These are phyloP conservation scores for Euclidia mi DNA, from an alignment of 2,888 invertebrate species.

Conservation along the genomic window DNA sequence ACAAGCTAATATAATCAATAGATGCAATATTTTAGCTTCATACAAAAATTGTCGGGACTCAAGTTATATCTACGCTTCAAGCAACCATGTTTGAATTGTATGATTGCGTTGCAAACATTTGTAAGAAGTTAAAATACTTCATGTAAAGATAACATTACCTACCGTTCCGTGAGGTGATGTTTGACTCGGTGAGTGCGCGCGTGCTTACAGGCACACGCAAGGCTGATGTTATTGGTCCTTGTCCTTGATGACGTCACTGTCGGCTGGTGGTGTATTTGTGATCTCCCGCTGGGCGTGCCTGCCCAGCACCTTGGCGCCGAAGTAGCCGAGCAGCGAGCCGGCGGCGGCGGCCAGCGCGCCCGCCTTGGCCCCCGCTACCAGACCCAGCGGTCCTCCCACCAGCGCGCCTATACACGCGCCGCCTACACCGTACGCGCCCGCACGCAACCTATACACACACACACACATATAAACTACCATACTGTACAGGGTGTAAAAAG, in stretches of 20 bases:
- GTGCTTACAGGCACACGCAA: conserved; percentile 25
- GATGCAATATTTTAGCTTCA: no score
- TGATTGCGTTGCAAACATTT: no score
- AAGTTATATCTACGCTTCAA: no score
- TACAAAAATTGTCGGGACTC: no score
- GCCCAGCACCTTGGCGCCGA: conserved; percentile 55
- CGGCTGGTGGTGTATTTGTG: not conserved
- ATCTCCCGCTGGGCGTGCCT: conserved; percentile 14
- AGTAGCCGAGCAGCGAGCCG: conserved; percentile 69
- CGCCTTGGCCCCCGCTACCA: conserved; percentile 73
- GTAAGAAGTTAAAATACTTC: no score
- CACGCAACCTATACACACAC: conserved; percentile 58
- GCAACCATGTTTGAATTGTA: no score
- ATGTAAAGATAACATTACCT: no score
- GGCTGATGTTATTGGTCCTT: conserved; percentile 42
- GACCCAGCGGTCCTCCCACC: conserved; percentile 74
- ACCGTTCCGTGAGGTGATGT: no score
- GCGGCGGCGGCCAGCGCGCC: conserved; percentile 73
- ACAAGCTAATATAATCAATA: no score
- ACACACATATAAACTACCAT: no score
- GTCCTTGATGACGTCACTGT: conserved; percentile 1
- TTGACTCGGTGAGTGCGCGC: no score
- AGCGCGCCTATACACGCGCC: conserved; percentile 73
- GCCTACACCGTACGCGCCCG: conserved; percentile 63
- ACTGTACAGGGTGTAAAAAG: no score